Conservation (phyloP, 2,797 vertebrate species). For the Hydrolagus colliei region DNA sequence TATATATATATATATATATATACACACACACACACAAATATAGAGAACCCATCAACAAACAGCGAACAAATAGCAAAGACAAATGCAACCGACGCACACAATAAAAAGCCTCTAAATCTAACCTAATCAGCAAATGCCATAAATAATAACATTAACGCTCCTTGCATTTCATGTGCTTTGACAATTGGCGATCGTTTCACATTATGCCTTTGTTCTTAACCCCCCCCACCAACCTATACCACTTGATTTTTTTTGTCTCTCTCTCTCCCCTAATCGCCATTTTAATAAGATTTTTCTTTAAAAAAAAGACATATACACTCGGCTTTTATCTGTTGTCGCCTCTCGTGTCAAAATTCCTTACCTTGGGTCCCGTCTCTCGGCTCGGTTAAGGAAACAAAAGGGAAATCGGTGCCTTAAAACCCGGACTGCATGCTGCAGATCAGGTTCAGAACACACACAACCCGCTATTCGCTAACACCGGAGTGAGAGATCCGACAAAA, state of each 20-base stretch:
- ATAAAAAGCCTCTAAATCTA: no score
- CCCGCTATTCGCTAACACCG: background rate
- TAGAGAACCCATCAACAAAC: no score
- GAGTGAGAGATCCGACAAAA: background rate
- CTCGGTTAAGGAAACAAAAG: background rate
- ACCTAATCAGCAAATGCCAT: no score
- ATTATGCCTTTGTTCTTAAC: no score
- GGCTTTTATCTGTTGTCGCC: no score
- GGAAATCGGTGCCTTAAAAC: background rate
- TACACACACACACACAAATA: no score
- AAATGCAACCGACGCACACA: no score
- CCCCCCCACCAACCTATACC: background rate
- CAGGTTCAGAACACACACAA: background rate
- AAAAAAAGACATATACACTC: no score
- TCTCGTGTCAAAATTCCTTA: background rate
- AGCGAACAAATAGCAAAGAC: no score
- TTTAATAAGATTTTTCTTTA: background rate
- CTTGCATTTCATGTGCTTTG: background rate
- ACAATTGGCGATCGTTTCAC: no score
- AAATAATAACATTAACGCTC: background rate
- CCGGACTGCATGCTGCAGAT: background rate
- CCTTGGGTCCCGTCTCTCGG: constrained; percentile 1
- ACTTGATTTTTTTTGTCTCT: background rate
- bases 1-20: no score
- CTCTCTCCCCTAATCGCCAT: background rate